Base-by-base conservation (phyloP, 2,888 invertebrate genomes). In the Gari tellinella region DNA sequence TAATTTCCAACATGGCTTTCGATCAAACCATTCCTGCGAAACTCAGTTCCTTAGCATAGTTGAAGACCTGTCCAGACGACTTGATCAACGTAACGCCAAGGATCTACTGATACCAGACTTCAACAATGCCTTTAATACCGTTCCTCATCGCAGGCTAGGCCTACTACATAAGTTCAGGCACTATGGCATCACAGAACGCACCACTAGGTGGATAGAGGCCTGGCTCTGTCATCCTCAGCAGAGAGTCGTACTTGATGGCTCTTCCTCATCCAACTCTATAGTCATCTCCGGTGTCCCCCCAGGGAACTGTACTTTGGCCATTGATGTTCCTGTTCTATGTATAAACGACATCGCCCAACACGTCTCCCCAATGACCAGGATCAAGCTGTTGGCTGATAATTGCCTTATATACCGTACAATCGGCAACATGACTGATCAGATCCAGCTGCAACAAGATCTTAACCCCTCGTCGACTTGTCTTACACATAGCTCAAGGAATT, bases 171-270 rank as follows among this genome's bases (percentile, higher is more conserved):
- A n/a, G n/a, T n/a, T n/a, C n/a, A n/a, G n/a, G n/a, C n/a, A n/a
- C n/a, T n/a, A n/a, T n/a, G n/a, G n/a, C n/a, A n/a, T n/a, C n/a
- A n/a, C n/a, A n/a, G n/a, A n/a, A n/a, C n/a, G n/a, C n/a, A n/a
- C n/a, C n/a, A n/a, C n/a, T n/a, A n/a, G n/a, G n/a, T n/a, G n/a
- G n/a, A n/a, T n/a, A n/a, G n/a, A n/a, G n/a, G n/a, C n/a, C n/a
- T n/a, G n/a, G n/a, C n/a, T n/a, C n/a, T n/a, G n/a, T n/a, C n/a
- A 64, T 48, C 49, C 56, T 19, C 38, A 55, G 17, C 56, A 64
- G 21, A 46, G 48, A 38, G 64, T 64, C 40, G 56, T 64, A 15
- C 56, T 64, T 25, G 64, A 49, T 40, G 64, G 64, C n/a, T 56
- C 56, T n/a, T 17, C 55, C 12, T 55, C 63, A 10, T 40, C 55